Evolutionary conservation across 1,140 invertebrate genomes (phyloP).

Genomic region (Eumaeus atala): DNA sequence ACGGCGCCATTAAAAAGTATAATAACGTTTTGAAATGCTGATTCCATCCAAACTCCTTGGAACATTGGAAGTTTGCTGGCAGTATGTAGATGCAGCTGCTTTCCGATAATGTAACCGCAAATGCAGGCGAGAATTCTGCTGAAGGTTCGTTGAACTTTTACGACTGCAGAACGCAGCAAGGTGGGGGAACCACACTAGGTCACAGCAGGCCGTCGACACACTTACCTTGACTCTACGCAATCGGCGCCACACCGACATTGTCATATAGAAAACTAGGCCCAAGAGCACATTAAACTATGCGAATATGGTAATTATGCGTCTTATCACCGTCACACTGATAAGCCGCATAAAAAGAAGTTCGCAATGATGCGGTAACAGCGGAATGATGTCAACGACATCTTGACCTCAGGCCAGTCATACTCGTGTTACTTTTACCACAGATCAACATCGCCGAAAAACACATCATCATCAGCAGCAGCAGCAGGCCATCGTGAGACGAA

Average conservation of each 20-base stretch:
- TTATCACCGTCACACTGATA: background rate
- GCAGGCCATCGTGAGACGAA: too few relatives aligned
- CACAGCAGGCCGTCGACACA: slow-evolving; percentile 67
- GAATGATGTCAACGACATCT: slow-evolving; percentile 7
- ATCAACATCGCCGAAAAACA: slow-evolving; percentile 1
- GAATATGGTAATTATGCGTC: slow-evolving; percentile 23
- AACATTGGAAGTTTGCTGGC: background rate
- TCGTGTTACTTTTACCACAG: slow-evolving; percentile 10
- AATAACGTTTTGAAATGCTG: slow-evolving; percentile 1
- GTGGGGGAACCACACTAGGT: slow-evolving; percentile 64
- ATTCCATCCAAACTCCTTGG: background rate
- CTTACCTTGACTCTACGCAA: slow-evolving; percentile 69
- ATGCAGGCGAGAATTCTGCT: slow-evolving; percentile 68
- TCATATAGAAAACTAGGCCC: slow-evolving; percentile 64
- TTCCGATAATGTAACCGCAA: slow-evolving; percentile 70
- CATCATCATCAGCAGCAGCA: background rate
- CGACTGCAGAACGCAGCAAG: slow-evolving; percentile 63
- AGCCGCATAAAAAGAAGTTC: background rate
- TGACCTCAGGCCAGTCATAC: background rate
- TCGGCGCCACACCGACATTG: slow-evolving; percentile 42
- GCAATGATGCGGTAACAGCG: slow-evolving; percentile 8
- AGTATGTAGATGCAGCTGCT: slow-evolving; percentile 56
- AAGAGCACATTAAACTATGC: slow-evolving; percentile 40
- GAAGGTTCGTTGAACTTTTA: slow-evolving; percentile 68
- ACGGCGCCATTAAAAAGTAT: slow-evolving; percentile 6